Evolutionary conservation across 2,797 vertebrate species (phyloP), one percentile per base, ranked within the genome.

Genomic region (Agapornis canus): DNA sequence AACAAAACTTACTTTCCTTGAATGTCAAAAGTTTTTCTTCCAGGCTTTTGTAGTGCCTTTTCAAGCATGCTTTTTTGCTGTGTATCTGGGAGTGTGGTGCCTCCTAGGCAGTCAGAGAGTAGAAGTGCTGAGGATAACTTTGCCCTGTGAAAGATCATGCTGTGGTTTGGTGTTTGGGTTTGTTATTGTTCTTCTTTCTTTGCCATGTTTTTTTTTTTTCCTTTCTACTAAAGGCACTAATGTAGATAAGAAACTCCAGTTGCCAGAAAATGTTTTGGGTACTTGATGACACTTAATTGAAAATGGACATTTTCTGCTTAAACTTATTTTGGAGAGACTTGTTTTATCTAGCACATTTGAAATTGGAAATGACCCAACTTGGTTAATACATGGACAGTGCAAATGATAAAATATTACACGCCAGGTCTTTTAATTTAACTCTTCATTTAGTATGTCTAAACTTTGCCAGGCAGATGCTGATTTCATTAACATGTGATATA

Each of bases 281-380:
- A 16, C 78, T 81, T 86, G 65, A 63, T 88, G 72, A 39, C 31
- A 64, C 75, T 90, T 82, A 29, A 72, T 39, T 85, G 65, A 80
- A 87, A 93, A 71, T 65, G 57, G 16, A 66, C 27, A 0, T 90
- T 88, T 89, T 78, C 89, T 86, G 54, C 86, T 79, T 87, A 63
- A 88, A 45, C 31, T 84, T 92, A 63, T 90, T 95, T 86, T 86
- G 35, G 40, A 90, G 61, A 29, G 29, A 51, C 82, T 84, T 69
- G 54, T 94, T 92, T 90, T 69, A 56, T 84, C 47, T 48, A 89
- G 48, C 59, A 48, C 63, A 45, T 92, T 94, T 94, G 32, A 49
- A 73, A 84, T 42, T 89, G 90, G 90, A 86, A 66, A 48, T 10
- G 23, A 32, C 78, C 77, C 85, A 91, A n/a, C n/a, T 68, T 87